Evolutionary conservation across 1,140 invertebrate genomes (phyloP).

Genomic region (Eupeodes corollae): DNA sequence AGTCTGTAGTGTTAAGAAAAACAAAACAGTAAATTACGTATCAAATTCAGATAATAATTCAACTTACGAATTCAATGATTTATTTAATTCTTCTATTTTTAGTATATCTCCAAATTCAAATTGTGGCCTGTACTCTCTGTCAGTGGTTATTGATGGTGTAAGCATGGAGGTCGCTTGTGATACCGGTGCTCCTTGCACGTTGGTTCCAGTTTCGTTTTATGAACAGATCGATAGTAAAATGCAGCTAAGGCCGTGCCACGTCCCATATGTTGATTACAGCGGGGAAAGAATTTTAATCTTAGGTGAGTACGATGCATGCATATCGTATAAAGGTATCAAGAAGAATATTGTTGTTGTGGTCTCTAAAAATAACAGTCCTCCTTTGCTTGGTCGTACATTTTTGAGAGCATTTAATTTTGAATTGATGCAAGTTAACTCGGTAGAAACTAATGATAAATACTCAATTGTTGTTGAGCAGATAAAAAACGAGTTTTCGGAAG

Average conservation of each 20-base stretch:
- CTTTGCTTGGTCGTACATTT: conserved; percentile 7
- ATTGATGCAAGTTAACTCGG: not conserved
- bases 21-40: conserved; percentile 3
- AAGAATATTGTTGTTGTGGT: conserved; percentile 7
- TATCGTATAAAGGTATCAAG: not conserved
- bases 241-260: not conserved
- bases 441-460: not conserved
- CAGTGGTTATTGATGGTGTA: conserved; percentile 3
- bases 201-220: not conserved
- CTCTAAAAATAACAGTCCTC: conserved; percentile 1
- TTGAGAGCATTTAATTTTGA: conserved; percentile 6
- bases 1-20: conserved; percentile 1
- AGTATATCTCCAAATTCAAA: not conserved
- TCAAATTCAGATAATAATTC: too few relatives aligned
- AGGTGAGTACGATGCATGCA: conserved; percentile 8
- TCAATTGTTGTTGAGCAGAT: not conserved
- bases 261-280: not conserved
- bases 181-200: conserved; percentile 2
- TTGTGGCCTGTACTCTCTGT: not conserved
- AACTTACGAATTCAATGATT: too few relatives aligned
- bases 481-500: conserved; percentile 5
- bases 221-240: not conserved
- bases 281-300: not conserved
- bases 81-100: not conserved
- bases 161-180: conserved; percentile 1